Conservation (phyloP, 2,888 invertebrate species). For the Lasius fuliginosus region DNA sequence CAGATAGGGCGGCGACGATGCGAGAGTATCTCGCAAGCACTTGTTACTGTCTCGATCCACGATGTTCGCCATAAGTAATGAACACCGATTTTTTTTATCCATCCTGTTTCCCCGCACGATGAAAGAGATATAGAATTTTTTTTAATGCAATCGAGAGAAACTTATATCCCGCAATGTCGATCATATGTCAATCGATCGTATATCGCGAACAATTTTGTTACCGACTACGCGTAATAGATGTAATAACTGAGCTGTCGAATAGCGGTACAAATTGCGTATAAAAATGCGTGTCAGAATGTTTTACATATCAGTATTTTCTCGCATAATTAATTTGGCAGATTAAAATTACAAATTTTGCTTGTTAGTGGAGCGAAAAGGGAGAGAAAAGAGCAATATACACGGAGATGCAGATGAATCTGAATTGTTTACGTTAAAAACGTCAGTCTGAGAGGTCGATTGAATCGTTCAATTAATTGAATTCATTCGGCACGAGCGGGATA, state of each 20-base stretch:
- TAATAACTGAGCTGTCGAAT: not conserved
- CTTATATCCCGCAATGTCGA: not conserved
- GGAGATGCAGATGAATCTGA: not conserved
- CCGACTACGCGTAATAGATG: not conserved
- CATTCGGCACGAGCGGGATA: conserved; percentile 33
- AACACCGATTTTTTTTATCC: not conserved
- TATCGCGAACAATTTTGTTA: not conserved
- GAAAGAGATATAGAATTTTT: not conserved
- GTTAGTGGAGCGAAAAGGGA: not conserved
- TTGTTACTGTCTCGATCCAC: conserved; percentile 17
- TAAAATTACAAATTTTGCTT: not conserved
- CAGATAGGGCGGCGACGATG: conserved; percentile 40
- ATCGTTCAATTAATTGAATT: conserved; percentile 46
- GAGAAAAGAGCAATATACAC: not conserved
- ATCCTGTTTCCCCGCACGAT: not conserved
- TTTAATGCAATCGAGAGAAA: conserved; percentile 14
- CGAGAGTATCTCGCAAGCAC: conserved; percentile 18
- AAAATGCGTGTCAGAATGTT: not conserved
- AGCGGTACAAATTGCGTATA: not conserved
- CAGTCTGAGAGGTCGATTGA: conserved; percentile 21
- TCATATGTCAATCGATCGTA: not conserved
- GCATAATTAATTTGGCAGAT: not conserved
- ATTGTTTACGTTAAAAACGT: not conserved
- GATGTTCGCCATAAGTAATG: conserved; percentile 22
- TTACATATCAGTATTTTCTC: not conserved